Evolutionary conservation across 2,113 vertebrate genomes (phyloP).

Genomic region (Alectura lathami): DNA sequence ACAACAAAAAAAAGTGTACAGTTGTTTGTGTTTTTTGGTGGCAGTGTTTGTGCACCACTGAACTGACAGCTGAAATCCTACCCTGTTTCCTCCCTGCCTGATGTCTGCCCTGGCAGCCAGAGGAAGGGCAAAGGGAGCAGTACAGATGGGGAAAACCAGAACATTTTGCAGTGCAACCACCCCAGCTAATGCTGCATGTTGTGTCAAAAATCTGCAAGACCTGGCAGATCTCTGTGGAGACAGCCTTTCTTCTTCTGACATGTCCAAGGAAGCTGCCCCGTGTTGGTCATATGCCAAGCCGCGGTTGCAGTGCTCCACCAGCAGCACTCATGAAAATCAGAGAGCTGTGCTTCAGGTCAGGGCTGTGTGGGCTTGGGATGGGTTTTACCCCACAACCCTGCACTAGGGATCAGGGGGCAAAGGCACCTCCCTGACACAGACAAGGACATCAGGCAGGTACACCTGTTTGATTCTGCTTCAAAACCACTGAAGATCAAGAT

Average conservation of each 20-base stretch:
- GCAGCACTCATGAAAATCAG: neutral
- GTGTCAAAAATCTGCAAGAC: neutral
- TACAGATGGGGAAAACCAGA: neutral
- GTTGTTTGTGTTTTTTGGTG: neutral
- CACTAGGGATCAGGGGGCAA: neutral
- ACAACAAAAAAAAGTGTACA: neutral
- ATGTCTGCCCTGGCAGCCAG: neutral
- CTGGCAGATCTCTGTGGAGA: neutral
- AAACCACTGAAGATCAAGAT: neutral
- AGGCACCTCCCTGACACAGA: neutral
- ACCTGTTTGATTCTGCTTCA: neutral
- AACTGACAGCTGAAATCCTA: neutral
- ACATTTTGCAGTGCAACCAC: neutral
- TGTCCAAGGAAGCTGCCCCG: neutral
- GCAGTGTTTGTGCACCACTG: neutral
- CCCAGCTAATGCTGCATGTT: neutral
- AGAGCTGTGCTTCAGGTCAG: neutral
- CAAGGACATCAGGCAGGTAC: neutral
- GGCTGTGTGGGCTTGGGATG: neutral
- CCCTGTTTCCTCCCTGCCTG: neutral
- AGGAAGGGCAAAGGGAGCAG: neutral
- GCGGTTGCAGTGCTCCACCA: rapidly evolving
- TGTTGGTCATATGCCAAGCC: neutral
- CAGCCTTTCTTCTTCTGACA: neutral
- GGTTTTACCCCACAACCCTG: neutral